Conservation (phyloP, 2,797 vertebrate species). For the Sciurus vulgaris region DNA sequence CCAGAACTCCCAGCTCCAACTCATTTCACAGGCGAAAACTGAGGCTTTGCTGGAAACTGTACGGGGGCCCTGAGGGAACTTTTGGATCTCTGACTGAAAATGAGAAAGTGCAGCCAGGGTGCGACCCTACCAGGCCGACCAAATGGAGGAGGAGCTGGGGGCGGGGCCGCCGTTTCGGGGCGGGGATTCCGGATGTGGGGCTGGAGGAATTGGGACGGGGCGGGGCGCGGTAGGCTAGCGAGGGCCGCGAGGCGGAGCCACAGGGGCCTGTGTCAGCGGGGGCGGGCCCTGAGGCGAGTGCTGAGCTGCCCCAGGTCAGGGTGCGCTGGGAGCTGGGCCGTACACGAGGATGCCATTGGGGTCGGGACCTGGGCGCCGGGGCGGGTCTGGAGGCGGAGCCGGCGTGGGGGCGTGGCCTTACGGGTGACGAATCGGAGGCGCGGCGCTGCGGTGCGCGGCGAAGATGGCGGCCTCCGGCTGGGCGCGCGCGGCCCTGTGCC, state of each 20-base stretch:
- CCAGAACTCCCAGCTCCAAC: neutral
- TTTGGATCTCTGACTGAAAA: neutral
- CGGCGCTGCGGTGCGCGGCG: neutral
- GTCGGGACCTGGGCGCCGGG: neutral
- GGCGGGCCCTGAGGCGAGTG: neutral
- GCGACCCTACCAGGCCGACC: neutral
- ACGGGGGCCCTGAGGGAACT: neutral
- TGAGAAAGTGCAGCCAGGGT: accelerated
- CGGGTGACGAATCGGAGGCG: neutral
- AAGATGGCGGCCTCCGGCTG: constrained; percentile 79
- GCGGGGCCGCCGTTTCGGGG: neutral
- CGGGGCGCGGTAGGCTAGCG: neutral
- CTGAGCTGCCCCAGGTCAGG: neutral
- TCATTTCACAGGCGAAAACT: neutral
- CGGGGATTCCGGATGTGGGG: neutral
- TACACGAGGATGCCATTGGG: neutral
- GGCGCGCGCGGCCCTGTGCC: neutral
- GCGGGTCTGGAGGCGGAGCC: neutral
- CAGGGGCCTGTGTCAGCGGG: neutral
- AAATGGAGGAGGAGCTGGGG: neutral
- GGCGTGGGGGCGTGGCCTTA: too few species aligned
- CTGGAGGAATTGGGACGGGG: neutral
- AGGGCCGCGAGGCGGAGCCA: neutral
- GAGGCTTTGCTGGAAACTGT: neutral
- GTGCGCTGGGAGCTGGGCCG: neutral